Conservation (phyloP, 1,140 invertebrate genomes). For the Tribolium castaneum region DNA sequence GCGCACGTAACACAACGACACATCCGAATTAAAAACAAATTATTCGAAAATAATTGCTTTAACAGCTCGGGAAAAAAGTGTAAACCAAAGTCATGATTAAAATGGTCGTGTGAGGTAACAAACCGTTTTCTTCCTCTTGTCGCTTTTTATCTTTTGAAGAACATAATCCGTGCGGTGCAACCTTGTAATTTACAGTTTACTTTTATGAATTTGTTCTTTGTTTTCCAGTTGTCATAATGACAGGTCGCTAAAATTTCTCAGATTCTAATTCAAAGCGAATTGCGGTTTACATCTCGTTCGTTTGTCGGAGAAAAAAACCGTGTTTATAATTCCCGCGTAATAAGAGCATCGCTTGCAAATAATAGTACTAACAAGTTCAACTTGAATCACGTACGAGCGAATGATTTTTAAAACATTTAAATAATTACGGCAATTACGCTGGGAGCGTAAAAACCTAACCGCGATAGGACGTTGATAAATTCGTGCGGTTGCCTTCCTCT, state of each 20-base stretch:
- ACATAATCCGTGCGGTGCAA: slow-evolving; percentile 14
- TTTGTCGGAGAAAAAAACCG: not conserved
- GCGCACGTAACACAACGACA: slow-evolving; percentile 8
- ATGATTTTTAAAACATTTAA: slow-evolving; percentile 23
- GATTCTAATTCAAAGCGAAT: slow-evolving; percentile 7
- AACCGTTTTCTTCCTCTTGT: not conserved
- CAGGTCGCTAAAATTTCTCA: not conserved
- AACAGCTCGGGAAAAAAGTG: not conserved
- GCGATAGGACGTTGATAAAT: slow-evolving; percentile 20
- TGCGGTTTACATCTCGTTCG: not conserved
- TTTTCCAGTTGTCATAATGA: not conserved
- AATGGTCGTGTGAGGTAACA: slow-evolving; percentile 18
- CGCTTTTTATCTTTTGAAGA: not conserved
- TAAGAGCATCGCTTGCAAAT: not conserved
- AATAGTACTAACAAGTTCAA: slow-evolving; percentile 4
- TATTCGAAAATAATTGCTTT: slow-evolving; percentile 21
- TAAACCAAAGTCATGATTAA: not conserved
- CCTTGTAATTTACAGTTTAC: slow-evolving; percentile 23
- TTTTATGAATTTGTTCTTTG: slow-evolving; percentile 21
- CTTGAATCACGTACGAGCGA: not conserved
- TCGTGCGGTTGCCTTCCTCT: not conserved
- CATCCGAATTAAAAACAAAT: slow-evolving; percentile 23
- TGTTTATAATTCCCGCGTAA: slow-evolving; percentile 11
- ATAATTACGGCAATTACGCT: slow-evolving; percentile 12
- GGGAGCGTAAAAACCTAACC: slow-evolving; percentile 1